These are phyloP conservation scores for Petrosia ficiformis DNA, from an alignment of 37 sponge, comb jelly and placozoan genomes.

Conservation along the genomic window DNA sequence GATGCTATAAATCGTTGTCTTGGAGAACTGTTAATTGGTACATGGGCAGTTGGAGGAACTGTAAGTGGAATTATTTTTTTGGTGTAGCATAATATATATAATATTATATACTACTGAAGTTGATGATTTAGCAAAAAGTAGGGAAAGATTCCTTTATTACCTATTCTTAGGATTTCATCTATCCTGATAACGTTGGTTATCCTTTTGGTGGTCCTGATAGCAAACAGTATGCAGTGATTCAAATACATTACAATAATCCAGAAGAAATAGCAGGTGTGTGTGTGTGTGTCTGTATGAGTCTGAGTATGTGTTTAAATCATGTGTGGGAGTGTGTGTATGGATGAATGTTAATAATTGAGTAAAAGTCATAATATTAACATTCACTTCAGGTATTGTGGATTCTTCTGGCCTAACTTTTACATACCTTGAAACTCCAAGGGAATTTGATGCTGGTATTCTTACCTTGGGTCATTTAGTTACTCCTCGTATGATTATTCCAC, in stretches of 20 bases:
- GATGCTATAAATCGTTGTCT: not conserved
- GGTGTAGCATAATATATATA: not conserved
- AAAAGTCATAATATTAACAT: too few species aligned
- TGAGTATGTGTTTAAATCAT: too few species aligned
- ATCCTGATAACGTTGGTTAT: constrained; percentile 55
- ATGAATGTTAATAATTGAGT: too few species aligned
- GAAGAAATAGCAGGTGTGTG: constrained; percentile 16
- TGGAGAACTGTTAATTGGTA: constrained; percentile 4
- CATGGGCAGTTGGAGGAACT: constrained; percentile 46
- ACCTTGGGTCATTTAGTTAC: constrained; percentile 19
- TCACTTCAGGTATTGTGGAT: constrained; percentile 38
- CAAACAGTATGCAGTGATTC: constrained; percentile 24
- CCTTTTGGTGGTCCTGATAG: constrained; percentile 61
- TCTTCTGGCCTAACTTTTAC: constrained; percentile 39
- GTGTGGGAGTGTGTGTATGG: too few species aligned
- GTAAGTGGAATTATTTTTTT: not conserved
- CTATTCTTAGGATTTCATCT: constrained; percentile 36
- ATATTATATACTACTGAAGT: constrained; percentile 28
- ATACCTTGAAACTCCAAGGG: constrained; percentile 1
- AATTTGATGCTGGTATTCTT: constrained; percentile 25
- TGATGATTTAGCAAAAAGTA: constrained; percentile 39
- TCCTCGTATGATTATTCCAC: constrained; percentile 36
- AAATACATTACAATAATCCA: constrained; percentile 79
- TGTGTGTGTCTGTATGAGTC: too few species aligned
- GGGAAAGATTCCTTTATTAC: too few species aligned